Percentiles rank a stretch among this genome's conserved stretches.
Conservation (phyloP, 2,888 invertebrate species). For the Ypsolopha sequella region DNA sequence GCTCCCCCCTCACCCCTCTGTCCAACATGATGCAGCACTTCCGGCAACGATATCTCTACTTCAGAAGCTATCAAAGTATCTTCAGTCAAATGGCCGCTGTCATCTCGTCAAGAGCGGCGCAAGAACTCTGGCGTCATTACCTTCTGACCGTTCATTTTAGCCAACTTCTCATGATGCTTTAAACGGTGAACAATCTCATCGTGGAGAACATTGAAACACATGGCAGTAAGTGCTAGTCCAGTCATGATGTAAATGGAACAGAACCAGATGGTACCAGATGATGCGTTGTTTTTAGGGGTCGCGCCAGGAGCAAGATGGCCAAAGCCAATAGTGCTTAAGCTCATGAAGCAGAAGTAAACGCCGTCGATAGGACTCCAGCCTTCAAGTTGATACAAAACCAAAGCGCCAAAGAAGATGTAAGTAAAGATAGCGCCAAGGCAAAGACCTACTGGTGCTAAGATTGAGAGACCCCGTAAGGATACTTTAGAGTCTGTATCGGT, state of each 20-base stretch:
- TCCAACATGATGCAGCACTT: slow-evolving; percentile 56
- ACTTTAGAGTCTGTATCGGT: slow-evolving; percentile 78
- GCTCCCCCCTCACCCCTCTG: slow-evolving; percentile 46
- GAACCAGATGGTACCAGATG: slow-evolving; percentile 85
- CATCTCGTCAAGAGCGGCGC: slow-evolving; percentile 63
- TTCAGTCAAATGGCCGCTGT: slow-evolving; percentile 49
- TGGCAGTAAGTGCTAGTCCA: slow-evolving; percentile 89
- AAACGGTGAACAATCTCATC: slow-evolving; percentile 88
- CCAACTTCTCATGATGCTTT: slow-evolving; percentile 69
- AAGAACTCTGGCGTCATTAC: slow-evolving; percentile 53
- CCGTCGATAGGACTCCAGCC: slow-evolving; percentile 94
- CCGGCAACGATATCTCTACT: slow-evolving; percentile 49
- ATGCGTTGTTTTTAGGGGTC: slow-evolving; percentile 58
- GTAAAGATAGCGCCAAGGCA: slow-evolving; percentile 91
- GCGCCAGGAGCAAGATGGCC: slow-evolving; percentile 86
- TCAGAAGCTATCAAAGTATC: slow-evolving; percentile 55
- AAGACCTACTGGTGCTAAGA: slow-evolving; percentile 89
- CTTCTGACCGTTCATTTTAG: slow-evolving; percentile 49
- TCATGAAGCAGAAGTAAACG: slow-evolving; percentile 96
- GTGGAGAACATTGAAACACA: slow-evolving; percentile 92
- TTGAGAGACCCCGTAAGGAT: slow-evolving; percentile 79
- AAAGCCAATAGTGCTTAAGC: slow-evolving; percentile 92
- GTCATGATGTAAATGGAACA: slow-evolving; percentile 91
- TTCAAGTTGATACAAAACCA: slow-evolving; percentile 90
- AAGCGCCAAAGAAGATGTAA: slow-evolving; percentile 92